Conservation (phyloP, 2,113 vertebrate species). For the Scytalopus superciliaris region DNA sequence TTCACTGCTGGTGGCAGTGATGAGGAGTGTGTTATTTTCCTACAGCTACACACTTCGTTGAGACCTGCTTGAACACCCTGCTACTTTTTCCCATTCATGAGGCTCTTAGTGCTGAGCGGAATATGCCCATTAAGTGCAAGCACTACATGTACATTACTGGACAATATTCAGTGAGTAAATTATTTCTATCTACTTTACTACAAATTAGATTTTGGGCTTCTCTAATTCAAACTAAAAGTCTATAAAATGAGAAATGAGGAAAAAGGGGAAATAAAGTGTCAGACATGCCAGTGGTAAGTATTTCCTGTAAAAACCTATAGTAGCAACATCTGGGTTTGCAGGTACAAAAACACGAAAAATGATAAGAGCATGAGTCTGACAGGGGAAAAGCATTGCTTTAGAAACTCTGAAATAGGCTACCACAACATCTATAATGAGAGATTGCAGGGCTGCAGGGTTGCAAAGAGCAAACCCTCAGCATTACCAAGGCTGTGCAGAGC, state of each 20-base stretch:
- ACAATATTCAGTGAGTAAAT: not conserved
- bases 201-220: not conserved
- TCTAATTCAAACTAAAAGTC: not conserved
- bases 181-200: not conserved
- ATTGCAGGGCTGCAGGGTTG: not conserved
- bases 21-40: not conserved
- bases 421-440: not conserved
- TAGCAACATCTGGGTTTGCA: not conserved
- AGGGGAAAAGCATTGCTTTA: not conserved
- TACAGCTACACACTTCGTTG: not conserved
- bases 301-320: not conserved
- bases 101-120: not conserved
- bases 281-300: not conserved
- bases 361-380: not conserved
- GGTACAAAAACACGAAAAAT: not conserved
- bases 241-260: not conserved
- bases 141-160: not conserved
- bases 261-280: not conserved
- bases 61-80: not conserved
- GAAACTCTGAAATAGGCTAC: not conserved
- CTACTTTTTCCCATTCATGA: not conserved
- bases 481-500: not conserved
- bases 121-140: not conserved
- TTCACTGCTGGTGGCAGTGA: rapidly evolving
- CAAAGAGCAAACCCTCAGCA: not conserved